Evolutionary conservation across 2,797 vertebrate species (phyloP), one percentile per base, ranked within the genome.

Genomic region (Poliocrania exsul): DNA sequence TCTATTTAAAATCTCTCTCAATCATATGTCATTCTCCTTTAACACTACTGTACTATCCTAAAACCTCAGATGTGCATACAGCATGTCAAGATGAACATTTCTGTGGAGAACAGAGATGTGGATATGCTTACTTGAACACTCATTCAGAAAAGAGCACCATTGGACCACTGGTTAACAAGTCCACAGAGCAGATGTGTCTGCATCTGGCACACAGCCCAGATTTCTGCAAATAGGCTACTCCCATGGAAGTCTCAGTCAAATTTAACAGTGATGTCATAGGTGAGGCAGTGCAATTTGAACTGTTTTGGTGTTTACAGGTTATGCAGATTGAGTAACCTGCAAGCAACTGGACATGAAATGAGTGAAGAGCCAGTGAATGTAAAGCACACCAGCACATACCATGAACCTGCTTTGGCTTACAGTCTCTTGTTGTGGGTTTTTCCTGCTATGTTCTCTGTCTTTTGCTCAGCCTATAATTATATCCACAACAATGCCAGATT

Each of bases 191-290:
- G n/a, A 81, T 44, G 74, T 2, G 12, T 35, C 58, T 57, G 31
- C 31, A n/a, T 58, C n/a, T 90, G 71, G 83, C 78, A 91, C 17
- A 33, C 1, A 3, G 31, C 70, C 57, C 53, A 64, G 70, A 79
- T n/a, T 88, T 84, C 13, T 85, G 60, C 25, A 82, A 89, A 88
- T 5, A 17, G 57, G 53, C 72, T 85, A 90, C 84, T 88, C 86
- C 93, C 69, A 53, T 58, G 50, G 73, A 90, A 91, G 37, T 74
- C 80, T 87, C 40, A 50, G 73, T 79, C 72, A 93, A 80, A 82
- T 82, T 69, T 75, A 72, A 69, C 13, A 86, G 65, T 84, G 88
- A 89, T 74, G 57, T 72, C 81, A 95, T 56, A 50, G 57, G 56
- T 80, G 75, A 89, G 47, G 73, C 71, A 83, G 51, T 40, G 75